phyloP scores from a whole-genome alignment of 2,888 invertebrate species.

The Tenthredo mesomela region DNA sequence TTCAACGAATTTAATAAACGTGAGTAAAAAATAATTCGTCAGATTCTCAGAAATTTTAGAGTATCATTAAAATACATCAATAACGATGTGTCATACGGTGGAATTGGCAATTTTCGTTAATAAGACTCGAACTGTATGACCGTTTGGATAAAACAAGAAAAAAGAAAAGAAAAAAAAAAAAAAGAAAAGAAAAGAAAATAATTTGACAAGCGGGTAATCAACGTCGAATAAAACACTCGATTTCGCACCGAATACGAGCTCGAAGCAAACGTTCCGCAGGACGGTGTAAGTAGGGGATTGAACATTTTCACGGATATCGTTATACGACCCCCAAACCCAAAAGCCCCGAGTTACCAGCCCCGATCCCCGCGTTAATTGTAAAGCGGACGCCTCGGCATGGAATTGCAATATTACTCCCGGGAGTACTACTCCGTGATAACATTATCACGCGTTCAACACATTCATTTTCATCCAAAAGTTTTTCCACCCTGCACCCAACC shows the following conservation, averaged over 20 bases:
- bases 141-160: too few species aligned
- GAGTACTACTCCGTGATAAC: conserved; percentile 23
- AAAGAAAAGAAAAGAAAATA: background rate
- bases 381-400: conserved; percentile 1
- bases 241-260: background rate
- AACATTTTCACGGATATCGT: conserved; percentile 27
- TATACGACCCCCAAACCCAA: background rate
- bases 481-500: background rate
- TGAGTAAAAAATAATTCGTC: too few species aligned
- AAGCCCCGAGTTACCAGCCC: background rate
- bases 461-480: conserved; percentile 31
- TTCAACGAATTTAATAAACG: too few species aligned
- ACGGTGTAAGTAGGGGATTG: background rate
- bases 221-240: background rate
- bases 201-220: background rate
- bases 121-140: background rate
- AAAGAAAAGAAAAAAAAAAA: background rate
- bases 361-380: conserved; percentile 36
- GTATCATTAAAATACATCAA: background rate
- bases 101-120: background rate
- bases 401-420: conserved; percentile 27
- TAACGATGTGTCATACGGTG: background rate
- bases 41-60: too few species aligned
- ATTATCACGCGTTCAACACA: conserved; percentile 40
- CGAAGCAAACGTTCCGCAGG: background rate